phyloP scores from a whole-genome alignment of 2,888 invertebrate genomes.

The Caenorhabditis doughertyi region DNA sequence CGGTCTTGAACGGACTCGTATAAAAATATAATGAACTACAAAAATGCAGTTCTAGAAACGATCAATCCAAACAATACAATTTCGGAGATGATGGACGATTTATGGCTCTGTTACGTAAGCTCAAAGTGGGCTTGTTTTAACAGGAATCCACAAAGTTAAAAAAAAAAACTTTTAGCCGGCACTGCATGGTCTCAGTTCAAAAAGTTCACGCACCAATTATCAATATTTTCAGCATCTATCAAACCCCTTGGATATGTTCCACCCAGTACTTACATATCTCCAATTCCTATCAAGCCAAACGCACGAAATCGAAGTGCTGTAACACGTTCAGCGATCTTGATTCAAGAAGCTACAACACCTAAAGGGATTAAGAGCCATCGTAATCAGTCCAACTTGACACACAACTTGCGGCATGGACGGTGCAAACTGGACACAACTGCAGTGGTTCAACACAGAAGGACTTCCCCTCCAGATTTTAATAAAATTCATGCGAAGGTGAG shows the following conservation, averaged over 20 bases:
- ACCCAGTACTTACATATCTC: conserved; percentile 62
- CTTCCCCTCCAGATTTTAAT: conserved; percentile 60
- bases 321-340: conserved; percentile 34
- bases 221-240: conserved; percentile 19
- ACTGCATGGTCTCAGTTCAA: no score
- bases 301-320: conserved; percentile 48
- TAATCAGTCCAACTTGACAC: conserved; percentile 37
- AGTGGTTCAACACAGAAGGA: conserved; percentile 10
- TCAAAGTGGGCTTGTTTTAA: no score
- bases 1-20: no score
- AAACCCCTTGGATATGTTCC: conserved; percentile 63
- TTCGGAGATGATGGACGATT: no score
- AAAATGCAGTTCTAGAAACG: no score
- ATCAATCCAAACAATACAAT: no score
- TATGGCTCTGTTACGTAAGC: no score
- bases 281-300: conserved; percentile 55
- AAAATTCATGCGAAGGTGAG: conserved; percentile 56
- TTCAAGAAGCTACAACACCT: conserved; percentile 61
- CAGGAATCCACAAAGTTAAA: no score
- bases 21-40: no score
- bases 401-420: conserved; percentile 44
- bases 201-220: no score
- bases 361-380: conserved; percentile 63
- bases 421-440: conserved; percentile 40
- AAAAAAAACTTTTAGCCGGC: no score